phyloP scores from a whole-genome alignment of 1,140 invertebrate genomes.

The Protaetia brevitarsis region DNA sequence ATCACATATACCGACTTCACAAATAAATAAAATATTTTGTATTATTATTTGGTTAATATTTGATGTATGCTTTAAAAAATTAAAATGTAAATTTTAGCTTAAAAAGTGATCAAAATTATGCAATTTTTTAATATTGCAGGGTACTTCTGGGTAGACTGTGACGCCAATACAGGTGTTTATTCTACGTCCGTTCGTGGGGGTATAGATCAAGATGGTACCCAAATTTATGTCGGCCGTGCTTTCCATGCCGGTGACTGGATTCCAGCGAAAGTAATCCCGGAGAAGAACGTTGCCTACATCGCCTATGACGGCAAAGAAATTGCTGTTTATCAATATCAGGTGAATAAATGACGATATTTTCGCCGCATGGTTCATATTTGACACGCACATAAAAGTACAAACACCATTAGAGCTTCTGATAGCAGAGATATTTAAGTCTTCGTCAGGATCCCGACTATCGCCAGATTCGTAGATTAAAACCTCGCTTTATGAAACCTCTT shows the following conservation, averaged over 20 bases:
- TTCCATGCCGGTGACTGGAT: constrained; percentile 68
- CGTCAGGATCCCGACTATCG: too few relatives aligned
- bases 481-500: too few relatives aligned
- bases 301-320: constrained; percentile 54
- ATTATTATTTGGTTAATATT: not conserved
- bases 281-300: constrained; percentile 63
- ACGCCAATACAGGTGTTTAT: constrained; percentile 36
- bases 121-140: constrained; percentile 30
- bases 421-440: too few relatives aligned
- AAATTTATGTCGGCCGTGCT: constrained; percentile 72
- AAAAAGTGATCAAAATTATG: not conserved
- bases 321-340: constrained; percentile 14
- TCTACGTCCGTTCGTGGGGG: constrained; percentile 63
- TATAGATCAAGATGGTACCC: constrained; percentile 65
- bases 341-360: not conserved
- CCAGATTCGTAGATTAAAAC: too few relatives aligned
- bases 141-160: constrained; percentile 44
- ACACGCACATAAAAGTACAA: not conserved
- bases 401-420: too few relatives aligned
- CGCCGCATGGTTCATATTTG: not conserved
- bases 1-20: not conserved
- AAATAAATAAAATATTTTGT: not conserved
- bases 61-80: not conserved
- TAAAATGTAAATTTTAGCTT: not conserved
- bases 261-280: constrained; percentile 73